Evolutionary conservation across 2,888 invertebrate species (phyloP), one percentile per base, ranked within the genome.

Genomic region (Crematogaster levior): DNA sequence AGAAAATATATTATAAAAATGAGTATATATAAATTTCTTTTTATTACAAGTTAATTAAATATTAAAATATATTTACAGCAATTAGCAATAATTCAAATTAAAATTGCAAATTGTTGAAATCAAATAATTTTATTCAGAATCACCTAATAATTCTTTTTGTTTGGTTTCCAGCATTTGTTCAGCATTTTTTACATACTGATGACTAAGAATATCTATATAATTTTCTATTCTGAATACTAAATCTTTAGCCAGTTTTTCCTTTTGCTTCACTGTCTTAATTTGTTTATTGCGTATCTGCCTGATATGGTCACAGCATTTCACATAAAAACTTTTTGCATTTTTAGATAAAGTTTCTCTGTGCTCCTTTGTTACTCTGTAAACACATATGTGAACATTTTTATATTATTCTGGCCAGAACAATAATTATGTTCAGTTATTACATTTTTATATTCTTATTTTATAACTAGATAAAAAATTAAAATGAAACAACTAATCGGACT

Each of bases 291-390:
- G 97, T 0, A 97, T 95, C 84, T 97, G 97, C 93, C 97, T 97
- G 73, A 98, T 95, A 10, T 95, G 94, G 93, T 97, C 97, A 91
- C 97, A 97, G 87, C 97, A 97, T 94, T 97, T 97, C 4, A 97
- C 96, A 92, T 96, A 98, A 72, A 98, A 92, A 0, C 95, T 95
- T 95, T 98, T 98, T 0, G 99, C 99, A 95, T 97, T 98, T 95
- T 98, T 98, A 0, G 98, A 97, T 82, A 99, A 95, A 83, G 96
- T 96, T 95, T 99, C 99, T 88, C 99, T 95, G 92, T 99, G 97
- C 93, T 99, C 99, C 93, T 97, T 97, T 0, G 99, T 99, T 0
- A 99, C 97, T 94, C 96, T 96, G 86, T 83, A 10, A 81, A 53
- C 15, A 83, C 3, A 53, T 75, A 61, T 37, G 79, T 77, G 82